phyloP scores from a whole-genome alignment of 2,888 invertebrate genomes.

The Papilio demoleus region DNA sequence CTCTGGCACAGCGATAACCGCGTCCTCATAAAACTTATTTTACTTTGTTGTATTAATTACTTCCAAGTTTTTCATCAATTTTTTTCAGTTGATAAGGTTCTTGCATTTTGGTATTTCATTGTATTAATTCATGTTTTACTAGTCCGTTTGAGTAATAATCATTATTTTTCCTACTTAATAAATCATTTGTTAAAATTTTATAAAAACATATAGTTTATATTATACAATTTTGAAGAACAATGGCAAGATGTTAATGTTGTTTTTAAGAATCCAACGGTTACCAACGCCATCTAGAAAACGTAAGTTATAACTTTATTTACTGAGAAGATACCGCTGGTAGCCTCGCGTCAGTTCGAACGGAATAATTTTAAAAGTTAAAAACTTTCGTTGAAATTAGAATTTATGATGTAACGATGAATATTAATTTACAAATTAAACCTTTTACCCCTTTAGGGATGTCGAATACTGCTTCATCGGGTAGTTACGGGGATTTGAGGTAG shows the following conservation, averaged over 20 bases:
- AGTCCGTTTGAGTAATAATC: too few species aligned
- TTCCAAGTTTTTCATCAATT: conserved; percentile 14
- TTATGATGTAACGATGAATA: conserved; percentile 52
- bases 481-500: conserved; percentile 57
- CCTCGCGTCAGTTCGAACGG: neutral
- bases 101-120: neutral
- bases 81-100: neutral
- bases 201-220: too few species aligned
- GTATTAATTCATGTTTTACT: neutral
- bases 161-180: too few species aligned
- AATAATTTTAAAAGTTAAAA: conserved; percentile 14
- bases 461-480: conserved; percentile 55
- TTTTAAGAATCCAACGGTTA: neutral
- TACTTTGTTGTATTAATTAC: conserved; percentile 35
- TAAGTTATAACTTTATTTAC: neutral
- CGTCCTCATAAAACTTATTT: conserved; percentile 21
- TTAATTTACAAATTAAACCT: conserved; percentile 52
- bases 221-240: too few species aligned
- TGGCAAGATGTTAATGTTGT: too few species aligned
- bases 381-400: conserved; percentile 35
- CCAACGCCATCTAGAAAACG: conserved; percentile 26
- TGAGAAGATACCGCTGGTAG: neutral
- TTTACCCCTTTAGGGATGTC: conserved; percentile 52
- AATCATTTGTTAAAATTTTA: too few species aligned
- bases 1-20: conserved; percentile 24